Evolutionary conservation across 1,140 invertebrate species (phyloP), one percentile per base, ranked within the genome.

Genomic region (Pygmarrhopalites habei): DNA sequence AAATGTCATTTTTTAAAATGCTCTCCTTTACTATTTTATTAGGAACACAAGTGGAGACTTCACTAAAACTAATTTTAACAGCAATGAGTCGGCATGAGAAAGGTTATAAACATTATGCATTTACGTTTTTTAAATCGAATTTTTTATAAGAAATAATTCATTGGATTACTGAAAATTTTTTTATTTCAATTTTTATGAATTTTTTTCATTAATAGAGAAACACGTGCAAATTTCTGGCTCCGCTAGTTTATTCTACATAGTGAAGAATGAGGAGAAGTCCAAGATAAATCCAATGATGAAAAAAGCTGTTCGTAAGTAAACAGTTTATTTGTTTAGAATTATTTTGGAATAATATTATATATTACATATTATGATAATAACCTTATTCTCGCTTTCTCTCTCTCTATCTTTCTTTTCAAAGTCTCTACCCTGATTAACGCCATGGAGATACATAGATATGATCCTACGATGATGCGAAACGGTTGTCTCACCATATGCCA

Each of bases 381-480:
- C n/a, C n/a, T n/a, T n/a, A n/a, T n/a, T n/a, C n/a, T n/a, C n/a
- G n/a, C n/a, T n/a, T n/a, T n/a, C n/a, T n/a, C n/a, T n/a, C n/a
- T n/a, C n/a, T n/a, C n/a, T n/a, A n/a, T n/a, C n/a, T n/a, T n/a
- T n/a, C n/a, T n/a, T n/a, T n/a, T n/a, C 21, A 65, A 66, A 28
- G 43, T 65, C 23, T 56, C 32, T 1, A 60, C 67, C 17, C 41
- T 66, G 25, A 60, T 95, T 17, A 87, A 90, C 75, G 90, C 87
- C n/a, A 95, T 95, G 91, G 85, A 86, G 67, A 80, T 81, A 53
- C 87, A 92, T 73, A 81, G 82, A 69, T 81, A 83, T 52, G 91
- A 95, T 74, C 85, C 89, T 67, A 92, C 89, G 7, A 94, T 97
- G 90, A 88, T 96, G 82, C 79, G 92, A 56, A 98, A 98, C 79